Percentiles rank a stretch among this genome's conserved stretches.
phyloP scores from a whole-genome alignment of 37 sponge, comb jelly and placozoan species.

The Crambe crambe region DNA sequence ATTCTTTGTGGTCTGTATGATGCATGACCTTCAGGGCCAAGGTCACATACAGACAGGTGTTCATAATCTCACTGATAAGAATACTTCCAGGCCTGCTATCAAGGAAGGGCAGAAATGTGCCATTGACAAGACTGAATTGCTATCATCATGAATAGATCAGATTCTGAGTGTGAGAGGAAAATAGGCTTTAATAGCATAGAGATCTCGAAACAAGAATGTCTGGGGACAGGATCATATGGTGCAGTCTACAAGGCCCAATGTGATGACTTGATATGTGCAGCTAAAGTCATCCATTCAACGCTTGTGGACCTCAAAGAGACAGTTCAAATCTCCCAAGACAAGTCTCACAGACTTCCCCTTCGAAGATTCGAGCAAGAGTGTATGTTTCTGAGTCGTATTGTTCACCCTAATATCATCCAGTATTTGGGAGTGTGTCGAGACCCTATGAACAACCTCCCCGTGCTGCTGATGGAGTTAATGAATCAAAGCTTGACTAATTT shows the following conservation, averaged over 20 bases:
- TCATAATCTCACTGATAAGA: no score
- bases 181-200: not conserved
- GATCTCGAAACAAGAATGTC: not conserved
- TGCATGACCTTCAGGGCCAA: no score
- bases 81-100: no score
- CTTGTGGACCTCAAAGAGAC: not conserved
- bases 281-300: slow-evolving; percentile 3
- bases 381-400: not conserved
- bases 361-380: slow-evolving; percentile 6
- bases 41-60: no score
- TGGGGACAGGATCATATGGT: slow-evolving; percentile 21
- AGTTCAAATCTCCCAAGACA: not conserved
- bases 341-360: not conserved
- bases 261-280: slow-evolving; percentile 9
- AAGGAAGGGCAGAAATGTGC: no score
- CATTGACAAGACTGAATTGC: no score
- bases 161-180: no score
- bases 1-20: no score
- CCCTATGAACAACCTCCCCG: not conserved
- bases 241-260: slow-evolving; percentile 16
- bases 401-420: slow-evolving; percentile 23
- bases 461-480: slow-evolving; percentile 33
- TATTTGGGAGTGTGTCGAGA: slow-evolving; percentile 8
- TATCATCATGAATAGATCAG: no score
- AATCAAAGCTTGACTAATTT: slow-evolving; percentile 19